Conservation (phyloP, 2,888 invertebrate genomes). For the Bruchidius siliquastri region DNA sequence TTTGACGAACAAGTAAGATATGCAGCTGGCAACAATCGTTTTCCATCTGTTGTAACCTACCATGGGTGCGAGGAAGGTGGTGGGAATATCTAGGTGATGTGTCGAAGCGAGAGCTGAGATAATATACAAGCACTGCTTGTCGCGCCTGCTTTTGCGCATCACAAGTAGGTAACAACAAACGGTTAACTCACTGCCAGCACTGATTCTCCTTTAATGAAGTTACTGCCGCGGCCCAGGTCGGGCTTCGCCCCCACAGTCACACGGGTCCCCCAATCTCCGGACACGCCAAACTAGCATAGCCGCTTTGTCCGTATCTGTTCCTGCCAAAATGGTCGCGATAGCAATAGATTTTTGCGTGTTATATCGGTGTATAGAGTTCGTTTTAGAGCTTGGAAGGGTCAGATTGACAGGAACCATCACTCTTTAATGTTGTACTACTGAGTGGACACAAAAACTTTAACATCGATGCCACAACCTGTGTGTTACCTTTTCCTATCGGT, state of each 20-base stretch:
- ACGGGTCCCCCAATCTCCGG: slow-evolving; percentile 23
- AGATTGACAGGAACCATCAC: not conserved
- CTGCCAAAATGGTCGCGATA: slow-evolving; percentile 45
- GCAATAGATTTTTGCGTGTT: slow-evolving; percentile 44
- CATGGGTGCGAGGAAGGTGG: too few relatives aligned
- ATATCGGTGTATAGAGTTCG: slow-evolving; percentile 35
- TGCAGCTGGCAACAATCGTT: not conserved
- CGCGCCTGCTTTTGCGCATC: too few relatives aligned
- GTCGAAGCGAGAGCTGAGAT: too few relatives aligned
- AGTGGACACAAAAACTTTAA: too few relatives aligned
- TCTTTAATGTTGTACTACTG: not conserved
- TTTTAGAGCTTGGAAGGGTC: slow-evolving; percentile 23
- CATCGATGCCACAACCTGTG: too few relatives aligned
- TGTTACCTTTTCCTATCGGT: too few relatives aligned
- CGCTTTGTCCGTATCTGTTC: slow-evolving; percentile 50
- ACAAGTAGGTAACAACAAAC: not conserved
- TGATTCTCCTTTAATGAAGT: too few relatives aligned
- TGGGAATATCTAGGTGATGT: too few relatives aligned
- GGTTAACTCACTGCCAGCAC: too few relatives aligned
- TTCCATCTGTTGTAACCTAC: not conserved
- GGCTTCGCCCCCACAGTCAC: slow-evolving; percentile 26
- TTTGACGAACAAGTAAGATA: not conserved
- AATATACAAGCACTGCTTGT: too few relatives aligned
- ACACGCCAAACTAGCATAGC: slow-evolving; percentile 39
- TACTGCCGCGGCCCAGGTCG: too few relatives aligned